A percentile compares a stretch with the other conserved stretches of the same genome.
Conservation (phyloP, 2,113 vertebrate species). For the Andinoacara biseriatus region DNA sequence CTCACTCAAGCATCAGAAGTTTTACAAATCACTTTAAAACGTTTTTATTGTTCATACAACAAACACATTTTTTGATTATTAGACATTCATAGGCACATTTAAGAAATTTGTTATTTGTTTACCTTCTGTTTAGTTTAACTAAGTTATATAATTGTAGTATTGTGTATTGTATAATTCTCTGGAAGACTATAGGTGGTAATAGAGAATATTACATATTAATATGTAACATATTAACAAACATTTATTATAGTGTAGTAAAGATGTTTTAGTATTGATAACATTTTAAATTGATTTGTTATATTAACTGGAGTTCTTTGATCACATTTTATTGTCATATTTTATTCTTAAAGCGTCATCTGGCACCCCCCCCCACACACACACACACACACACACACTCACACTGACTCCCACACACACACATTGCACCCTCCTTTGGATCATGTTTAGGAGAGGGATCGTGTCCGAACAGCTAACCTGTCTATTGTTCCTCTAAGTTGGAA, state of each 20-base stretch:
- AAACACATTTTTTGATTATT: not conserved
- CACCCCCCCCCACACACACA: not conserved
- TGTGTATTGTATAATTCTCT: too few relatives aligned
- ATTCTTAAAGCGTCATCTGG: not conserved
- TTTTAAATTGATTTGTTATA: not conserved
- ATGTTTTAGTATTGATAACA: not conserved
- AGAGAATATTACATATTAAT: not conserved
- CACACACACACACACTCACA: too few relatives aligned
- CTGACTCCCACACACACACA: not conserved
- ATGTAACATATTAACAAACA: not conserved
- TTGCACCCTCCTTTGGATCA: not conserved
- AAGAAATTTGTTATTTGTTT: not conserved
- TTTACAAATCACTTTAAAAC: not conserved
- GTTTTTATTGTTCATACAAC: too few relatives aligned
- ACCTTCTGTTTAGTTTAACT: not conserved
- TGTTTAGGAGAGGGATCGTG: not conserved
- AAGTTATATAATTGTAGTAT: too few relatives aligned
- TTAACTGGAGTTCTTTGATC: too few relatives aligned
- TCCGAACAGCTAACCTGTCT: not conserved
- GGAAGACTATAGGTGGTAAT: accelerated
- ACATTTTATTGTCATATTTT: too few relatives aligned
- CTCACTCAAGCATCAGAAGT: not conserved
- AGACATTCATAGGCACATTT: too few relatives aligned
- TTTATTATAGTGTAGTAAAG: not conserved
- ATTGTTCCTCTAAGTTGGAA: constrained; percentile 43